phyloP scores from a whole-genome alignment of 2,113 vertebrate genomes.

The Dicentrarchus labrax region DNA sequence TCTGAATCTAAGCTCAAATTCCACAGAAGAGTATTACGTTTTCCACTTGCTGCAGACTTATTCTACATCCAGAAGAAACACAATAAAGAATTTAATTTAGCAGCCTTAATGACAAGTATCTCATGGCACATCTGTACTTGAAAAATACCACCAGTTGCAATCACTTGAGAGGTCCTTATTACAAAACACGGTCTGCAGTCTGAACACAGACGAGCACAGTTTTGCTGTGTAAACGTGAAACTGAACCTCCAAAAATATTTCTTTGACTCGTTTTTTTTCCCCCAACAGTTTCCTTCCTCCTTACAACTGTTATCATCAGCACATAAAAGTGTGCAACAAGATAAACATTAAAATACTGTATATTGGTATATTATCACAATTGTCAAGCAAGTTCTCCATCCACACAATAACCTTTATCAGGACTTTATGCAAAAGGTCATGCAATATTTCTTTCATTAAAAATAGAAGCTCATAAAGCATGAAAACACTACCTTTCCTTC shows the following conservation, averaged over 20 bases:
- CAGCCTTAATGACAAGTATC: slow-evolving; percentile 14
- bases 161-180: slow-evolving; percentile 25
- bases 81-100: slow-evolving; percentile 31
- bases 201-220: neutral
- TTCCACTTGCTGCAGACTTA: slow-evolving; percentile 1
- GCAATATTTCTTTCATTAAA: neutral
- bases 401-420: neutral
- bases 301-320: slow-evolving; percentile 14
- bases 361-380: neutral
- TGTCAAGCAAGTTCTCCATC: neutral
- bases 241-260: slow-evolving; percentile 23
- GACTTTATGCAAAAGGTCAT: neutral
- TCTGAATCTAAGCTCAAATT: neutral
- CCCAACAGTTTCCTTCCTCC: slow-evolving; percentile 34
- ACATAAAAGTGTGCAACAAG: slow-evolving; percentile 1
- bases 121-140: slow-evolving; percentile 11
- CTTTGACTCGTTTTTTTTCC: slow-evolving; percentile 11
- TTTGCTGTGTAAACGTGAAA: slow-evolving; percentile 20
- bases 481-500: neutral
- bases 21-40: neutral
- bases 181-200: slow-evolving; percentile 30
- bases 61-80: slow-evolving; percentile 17
- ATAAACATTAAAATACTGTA: slow-evolving; percentile 8
- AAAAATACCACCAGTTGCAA: slow-evolving; percentile 26
- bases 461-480: neutral